Evolutionary conservation across 2,797 vertebrate species (phyloP).

Genomic region (Carapus acus): DNA sequence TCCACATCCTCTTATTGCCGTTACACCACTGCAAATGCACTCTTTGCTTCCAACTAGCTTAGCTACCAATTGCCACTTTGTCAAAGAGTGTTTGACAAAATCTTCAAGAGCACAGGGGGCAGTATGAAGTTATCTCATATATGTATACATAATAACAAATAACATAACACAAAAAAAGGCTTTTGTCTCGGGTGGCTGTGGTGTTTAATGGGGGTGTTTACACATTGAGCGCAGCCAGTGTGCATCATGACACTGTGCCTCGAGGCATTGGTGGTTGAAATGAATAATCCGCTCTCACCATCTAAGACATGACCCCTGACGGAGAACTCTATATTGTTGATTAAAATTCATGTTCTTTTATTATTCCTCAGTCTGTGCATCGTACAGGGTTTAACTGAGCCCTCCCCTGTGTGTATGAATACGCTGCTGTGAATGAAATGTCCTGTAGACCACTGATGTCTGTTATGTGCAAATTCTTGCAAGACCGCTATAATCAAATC

Average conservation of each 20-base stretch:
- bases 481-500: constrained; percentile 16
- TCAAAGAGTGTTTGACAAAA: too few relatives aligned
- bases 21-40: too few relatives aligned
- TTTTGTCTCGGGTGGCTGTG: background rate
- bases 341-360: constrained; percentile 45
- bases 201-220: constrained; percentile 17
- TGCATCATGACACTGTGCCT: background rate
- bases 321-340: constrained; percentile 33
- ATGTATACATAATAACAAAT: too few relatives aligned
- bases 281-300: constrained; percentile 30
- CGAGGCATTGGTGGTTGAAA: constrained; percentile 18
- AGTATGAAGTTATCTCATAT: background rate
- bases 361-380: constrained; percentile 21
- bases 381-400: constrained; percentile 53
- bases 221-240: constrained; percentile 7
- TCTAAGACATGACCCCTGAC: constrained; percentile 23
- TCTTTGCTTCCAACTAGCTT: too few relatives aligned
- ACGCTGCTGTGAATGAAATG: constrained; percentile 30
- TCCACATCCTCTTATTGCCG: too few relatives aligned
- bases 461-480: constrained; percentile 19
- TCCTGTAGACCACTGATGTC: constrained; percentile 13
- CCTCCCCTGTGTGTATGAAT: too few relatives aligned
- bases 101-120: background rate
- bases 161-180: too few relatives aligned
- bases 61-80: too few relatives aligned